These are phyloP conservation scores for Zosterops borbonicus DNA, from an alignment of 2,113 vertebrate species.

Conservation along the genomic window DNA sequence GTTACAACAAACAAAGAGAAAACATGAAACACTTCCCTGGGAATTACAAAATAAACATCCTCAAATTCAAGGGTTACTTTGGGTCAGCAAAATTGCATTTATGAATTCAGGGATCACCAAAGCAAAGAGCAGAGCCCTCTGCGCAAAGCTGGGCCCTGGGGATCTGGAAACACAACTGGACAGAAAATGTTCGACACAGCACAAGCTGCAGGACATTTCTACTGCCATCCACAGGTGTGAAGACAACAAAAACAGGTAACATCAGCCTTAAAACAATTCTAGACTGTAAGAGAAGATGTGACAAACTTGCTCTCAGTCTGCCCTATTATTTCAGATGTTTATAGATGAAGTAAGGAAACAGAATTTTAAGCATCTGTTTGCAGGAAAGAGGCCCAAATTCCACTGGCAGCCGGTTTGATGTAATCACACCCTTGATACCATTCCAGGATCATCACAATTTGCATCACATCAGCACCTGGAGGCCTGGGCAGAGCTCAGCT, in stretches of 20 bases:
- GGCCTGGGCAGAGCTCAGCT: background rate
- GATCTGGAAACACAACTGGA: background rate
- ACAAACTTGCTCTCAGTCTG: background rate
- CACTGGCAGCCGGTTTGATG: background rate
- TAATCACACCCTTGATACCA: background rate
- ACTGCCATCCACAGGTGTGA: fast-evolving
- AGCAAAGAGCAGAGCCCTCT: background rate
- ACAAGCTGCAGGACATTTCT: background rate
- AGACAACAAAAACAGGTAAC: background rate
- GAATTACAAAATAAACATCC: background rate
- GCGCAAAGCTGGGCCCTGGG: background rate
- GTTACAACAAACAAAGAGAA: background rate
- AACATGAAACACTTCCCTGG: background rate
- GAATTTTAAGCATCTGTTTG: background rate
- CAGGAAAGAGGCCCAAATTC: background rate
- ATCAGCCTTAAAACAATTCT: background rate
- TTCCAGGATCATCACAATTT: background rate
- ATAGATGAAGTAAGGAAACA: background rate
- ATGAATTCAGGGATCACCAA: background rate
- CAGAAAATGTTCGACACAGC: background rate
- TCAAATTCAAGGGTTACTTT: background rate
- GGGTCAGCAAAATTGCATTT: background rate
- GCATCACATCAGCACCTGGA: background rate
- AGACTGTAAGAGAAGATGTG: background rate
- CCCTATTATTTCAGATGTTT: background rate